Evolutionary conservation across 2,888 invertebrate species (phyloP), one percentile per base, ranked within the genome.

Genomic region (Zaprionus lineosus): DNA sequence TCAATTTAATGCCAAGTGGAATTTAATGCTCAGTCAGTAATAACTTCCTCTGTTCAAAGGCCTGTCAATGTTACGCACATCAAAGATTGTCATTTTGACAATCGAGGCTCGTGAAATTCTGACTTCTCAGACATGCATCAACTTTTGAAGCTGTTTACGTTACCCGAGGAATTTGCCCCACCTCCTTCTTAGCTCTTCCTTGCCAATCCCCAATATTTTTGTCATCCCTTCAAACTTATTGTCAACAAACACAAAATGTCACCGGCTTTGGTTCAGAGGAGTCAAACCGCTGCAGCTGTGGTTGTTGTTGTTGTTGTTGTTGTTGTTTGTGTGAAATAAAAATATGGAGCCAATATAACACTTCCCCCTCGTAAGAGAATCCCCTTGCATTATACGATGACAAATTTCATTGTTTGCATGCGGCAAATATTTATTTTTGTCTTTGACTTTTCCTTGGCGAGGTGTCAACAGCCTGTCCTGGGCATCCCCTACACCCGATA

Each of bases 161-260:
- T n/a, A n/a, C n/a, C n/a, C n/a, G n/a, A n/a, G n/a, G n/a, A n/a
- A n/a, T n/a, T n/a, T n/a, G n/a, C n/a, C n/a, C n/a, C n/a, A n/a
- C n/a, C n/a, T n/a, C n/a, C n/a, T 39, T 19, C 34, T 40, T 41
- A 34, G 24, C 33, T 29, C 31, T 41, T 31, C 59, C 43, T 33
- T 29, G 29, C 19, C 24, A 9, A 56, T 18, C 43, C 55, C 43
- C 65, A 56, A 73, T 76, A 76, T 83, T 68, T 71, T 66, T 71
- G 64, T 43, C 60, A 72, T 58, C 62, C 53, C 60, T 68, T 59
- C 41, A 75, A 72, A 68, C 72, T 62, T 65, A 56, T 68, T 58
- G 61, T 60, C 53, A 64, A 67, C 61, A 71, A 70, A 67, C 79
- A 68, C 60, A 39, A 62, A 64, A 55, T 55, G 66, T 56, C 75